Conservation (phyloP, 2,888 invertebrate genomes). For the Thumatha senex region DNA sequence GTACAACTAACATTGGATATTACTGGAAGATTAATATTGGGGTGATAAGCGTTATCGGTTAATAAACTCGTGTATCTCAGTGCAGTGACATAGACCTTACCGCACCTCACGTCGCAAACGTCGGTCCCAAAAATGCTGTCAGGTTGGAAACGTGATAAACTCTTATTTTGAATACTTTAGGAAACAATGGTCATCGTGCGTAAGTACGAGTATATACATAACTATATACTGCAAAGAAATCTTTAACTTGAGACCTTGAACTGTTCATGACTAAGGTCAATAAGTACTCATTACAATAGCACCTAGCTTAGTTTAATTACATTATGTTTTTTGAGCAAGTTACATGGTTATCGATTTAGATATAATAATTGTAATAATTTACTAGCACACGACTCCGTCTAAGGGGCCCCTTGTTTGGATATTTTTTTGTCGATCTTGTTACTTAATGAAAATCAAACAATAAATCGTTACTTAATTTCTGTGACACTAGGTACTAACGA, state of each 20-base stretch:
- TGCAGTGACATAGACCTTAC: conserved; percentile 66
- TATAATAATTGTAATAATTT: background rate
- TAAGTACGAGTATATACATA: too few relatives aligned
- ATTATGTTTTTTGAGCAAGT: conserved; percentile 12
- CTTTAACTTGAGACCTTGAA: conserved; percentile 17
- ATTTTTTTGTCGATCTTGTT: too few relatives aligned
- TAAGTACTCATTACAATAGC: conserved; percentile 14
- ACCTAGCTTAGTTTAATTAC: conserved; percentile 14
- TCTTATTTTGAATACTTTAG: background rate
- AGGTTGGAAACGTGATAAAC: conserved; percentile 20
- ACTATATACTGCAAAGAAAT: conserved; percentile 1
- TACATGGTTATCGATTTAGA: background rate
- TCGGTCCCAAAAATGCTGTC: conserved; percentile 25
- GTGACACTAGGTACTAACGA: too few relatives aligned
- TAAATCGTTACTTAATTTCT: too few relatives aligned
- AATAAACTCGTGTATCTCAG: conserved; percentile 58
- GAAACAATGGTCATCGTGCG: background rate
- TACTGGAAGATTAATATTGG: conserved; percentile 52
- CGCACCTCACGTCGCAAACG: conserved; percentile 20
- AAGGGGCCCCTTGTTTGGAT: too few relatives aligned
- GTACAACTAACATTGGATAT: conserved; percentile 34
- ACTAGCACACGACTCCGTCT: background rate
- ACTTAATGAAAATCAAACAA: too few relatives aligned
- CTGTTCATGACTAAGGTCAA: conserved; percentile 5
- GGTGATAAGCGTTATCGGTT: conserved; percentile 66